A percentile compares a stretch with the other conserved stretches of the same genome.
These are phyloP conservation scores for Philopotamus ludificatus DNA, from an alignment of 1,140 invertebrate species.

Conservation along the genomic window DNA sequence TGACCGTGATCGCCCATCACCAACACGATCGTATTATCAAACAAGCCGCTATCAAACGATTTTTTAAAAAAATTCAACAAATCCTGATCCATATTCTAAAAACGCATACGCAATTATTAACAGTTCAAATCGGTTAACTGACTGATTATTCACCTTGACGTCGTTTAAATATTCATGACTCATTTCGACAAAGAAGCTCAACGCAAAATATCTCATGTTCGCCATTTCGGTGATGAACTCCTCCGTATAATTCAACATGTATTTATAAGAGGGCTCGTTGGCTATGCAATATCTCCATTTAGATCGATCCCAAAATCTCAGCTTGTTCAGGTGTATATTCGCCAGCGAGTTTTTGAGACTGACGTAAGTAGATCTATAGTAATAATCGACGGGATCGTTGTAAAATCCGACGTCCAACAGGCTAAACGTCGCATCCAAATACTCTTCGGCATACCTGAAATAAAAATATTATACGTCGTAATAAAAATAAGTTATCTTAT, in stretches of 20 bases:
- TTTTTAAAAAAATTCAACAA: slow-evolving; percentile 51
- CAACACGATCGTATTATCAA: slow-evolving; percentile 76
- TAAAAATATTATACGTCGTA: neutral
- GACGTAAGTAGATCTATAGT: slow-evolving; percentile 35
- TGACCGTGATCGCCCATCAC: slow-evolving; percentile 83
- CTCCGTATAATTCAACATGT: slow-evolving; percentile 39
- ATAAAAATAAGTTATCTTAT: neutral
- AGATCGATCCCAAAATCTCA: slow-evolving; percentile 36
- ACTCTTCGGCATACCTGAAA: slow-evolving; percentile 38
- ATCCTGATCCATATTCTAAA: slow-evolving; percentile 49
- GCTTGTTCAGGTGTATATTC: slow-evolving; percentile 30
- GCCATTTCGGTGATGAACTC: slow-evolving; percentile 39
- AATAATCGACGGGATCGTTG: slow-evolving; percentile 38
- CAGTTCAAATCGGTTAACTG: neutral
- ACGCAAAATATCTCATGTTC: slow-evolving; percentile 35
- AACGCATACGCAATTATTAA: slow-evolving; percentile 5
- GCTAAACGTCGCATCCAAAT: slow-evolving; percentile 35
- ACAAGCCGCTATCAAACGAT: slow-evolving; percentile 54
- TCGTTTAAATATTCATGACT: slow-evolving; percentile 40
- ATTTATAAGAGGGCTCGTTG: slow-evolving; percentile 37
- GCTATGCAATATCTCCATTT: slow-evolving; percentile 37
- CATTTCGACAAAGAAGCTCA: slow-evolving; percentile 40
- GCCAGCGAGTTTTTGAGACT: slow-evolving; percentile 24
- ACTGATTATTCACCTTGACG: slow-evolving; percentile 26
- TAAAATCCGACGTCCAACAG: slow-evolving; percentile 33